Base-by-base conservation (phyloP, 2,888 invertebrate species). In the Eurois occulta region DNA sequence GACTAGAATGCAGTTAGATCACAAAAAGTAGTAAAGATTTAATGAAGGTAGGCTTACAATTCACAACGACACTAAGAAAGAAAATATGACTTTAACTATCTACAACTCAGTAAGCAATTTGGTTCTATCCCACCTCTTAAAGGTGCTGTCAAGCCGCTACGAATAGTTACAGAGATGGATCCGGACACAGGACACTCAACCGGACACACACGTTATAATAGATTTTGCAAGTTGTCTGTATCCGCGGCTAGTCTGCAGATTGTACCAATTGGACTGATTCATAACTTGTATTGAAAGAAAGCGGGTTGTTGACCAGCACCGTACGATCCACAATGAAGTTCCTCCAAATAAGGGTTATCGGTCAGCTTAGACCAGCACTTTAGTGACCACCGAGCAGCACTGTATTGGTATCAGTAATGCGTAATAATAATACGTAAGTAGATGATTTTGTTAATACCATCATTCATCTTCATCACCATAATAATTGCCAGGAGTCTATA, bases 1-100 rank as follows among this genome's bases (percentile, higher is more conserved):
- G 0, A 8, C 11, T 62, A 78, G 85, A 89, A 86, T 89, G 87
- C 67, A 68, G 87, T 41, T 52, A 73, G 1, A 68, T 16, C 11
- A 52, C 64, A 69, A 41, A 24, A 13, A 18, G 4, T 28, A 35
- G n/a, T 18, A 24, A 43, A 58, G 7, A 8, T 18, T 18, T 58
- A 18, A 60, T 74, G 73, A 86, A 83, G 68, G 16, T 24, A n/a
- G n/a, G n/a, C 1, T 35, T 11, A 48, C 3, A 24, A 38, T 21
- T 13, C 2, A 43, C 13, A 21, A 2, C 1, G 8, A 32, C 21
- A 70, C 13, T 7, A 60, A 13, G 10, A 10, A 62, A 32, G 5
- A 10, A 74, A 62, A 64, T 24, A 11, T 62, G 1, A 21, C 35
- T 24, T 13, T 32, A 11, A 18, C 10, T 38, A 70, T 24, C 3